Evolutionary conservation across 2,113 vertebrate genomes (phyloP).

Genomic region (Ia io): DNA sequence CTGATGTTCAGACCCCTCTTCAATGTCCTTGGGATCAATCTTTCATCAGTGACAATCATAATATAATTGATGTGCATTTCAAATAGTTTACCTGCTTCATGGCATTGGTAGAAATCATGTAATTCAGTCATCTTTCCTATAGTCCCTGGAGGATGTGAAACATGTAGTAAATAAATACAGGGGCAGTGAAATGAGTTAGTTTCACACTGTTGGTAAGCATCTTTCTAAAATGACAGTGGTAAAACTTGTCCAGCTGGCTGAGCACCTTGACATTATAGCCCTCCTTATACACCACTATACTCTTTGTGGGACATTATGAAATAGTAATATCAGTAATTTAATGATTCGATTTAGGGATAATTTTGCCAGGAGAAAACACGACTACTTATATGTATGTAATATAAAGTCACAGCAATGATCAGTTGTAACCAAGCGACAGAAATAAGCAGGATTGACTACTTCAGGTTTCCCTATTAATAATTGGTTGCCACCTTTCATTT

Average conservation of each 20-base stretch:
- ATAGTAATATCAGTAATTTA: background rate
- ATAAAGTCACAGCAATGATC: background rate
- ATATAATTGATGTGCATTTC: background rate
- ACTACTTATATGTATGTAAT: background rate
- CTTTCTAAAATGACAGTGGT: background rate
- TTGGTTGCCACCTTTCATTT: constrained; percentile 12
- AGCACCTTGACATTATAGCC: background rate
- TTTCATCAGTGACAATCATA: background rate
- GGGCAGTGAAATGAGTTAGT: background rate
- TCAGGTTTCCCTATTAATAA: constrained; percentile 1
- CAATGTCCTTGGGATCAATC: background rate
- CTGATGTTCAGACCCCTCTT: background rate
- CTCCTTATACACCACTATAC: background rate
- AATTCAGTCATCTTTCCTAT: background rate
- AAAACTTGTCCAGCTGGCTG: background rate
- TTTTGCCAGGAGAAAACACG: background rate
- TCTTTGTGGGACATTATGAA: background rate
- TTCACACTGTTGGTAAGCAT: background rate
- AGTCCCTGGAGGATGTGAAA: background rate
- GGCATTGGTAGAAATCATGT: background rate
- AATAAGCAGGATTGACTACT: background rate
- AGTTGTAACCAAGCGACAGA: background rate
- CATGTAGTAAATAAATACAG: background rate
- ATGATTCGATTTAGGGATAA: background rate
- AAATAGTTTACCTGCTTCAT: background rate